Conservation (phyloP, 2,888 invertebrate species). For the Spodoptera picta region DNA sequence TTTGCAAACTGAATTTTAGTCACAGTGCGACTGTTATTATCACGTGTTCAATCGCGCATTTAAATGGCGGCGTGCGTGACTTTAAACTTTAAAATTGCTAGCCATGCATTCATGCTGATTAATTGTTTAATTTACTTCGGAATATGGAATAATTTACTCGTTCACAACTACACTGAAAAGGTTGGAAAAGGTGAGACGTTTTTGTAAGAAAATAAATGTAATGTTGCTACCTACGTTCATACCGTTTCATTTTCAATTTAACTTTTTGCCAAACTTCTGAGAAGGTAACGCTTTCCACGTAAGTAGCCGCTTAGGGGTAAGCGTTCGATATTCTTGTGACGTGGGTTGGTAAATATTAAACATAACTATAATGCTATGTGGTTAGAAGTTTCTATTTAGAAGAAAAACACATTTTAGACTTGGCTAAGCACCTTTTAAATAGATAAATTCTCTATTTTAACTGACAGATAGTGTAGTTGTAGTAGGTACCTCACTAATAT, state of each 20-base stretch:
- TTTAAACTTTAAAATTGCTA: constrained; percentile 57
- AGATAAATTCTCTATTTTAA: no score
- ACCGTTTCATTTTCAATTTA: constrained; percentile 8
- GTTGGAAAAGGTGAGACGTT: constrained; percentile 8
- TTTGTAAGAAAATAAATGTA: constrained; percentile 17
- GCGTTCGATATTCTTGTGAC: not conserved
- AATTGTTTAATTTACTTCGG: constrained; percentile 76
- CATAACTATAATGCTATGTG: not conserved
- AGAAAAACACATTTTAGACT: no score
- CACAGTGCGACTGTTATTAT: constrained; percentile 38
- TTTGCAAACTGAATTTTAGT: constrained; percentile 39
- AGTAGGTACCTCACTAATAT: no score
- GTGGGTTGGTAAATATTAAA: not conserved
- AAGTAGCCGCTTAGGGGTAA: constrained; percentile 2
- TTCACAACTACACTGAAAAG: constrained; percentile 27
- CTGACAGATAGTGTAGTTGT: no score
- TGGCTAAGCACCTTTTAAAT: no score
- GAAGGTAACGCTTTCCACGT: constrained; percentile 4
- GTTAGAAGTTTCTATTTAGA: no score
- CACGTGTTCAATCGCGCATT: constrained; percentile 61
- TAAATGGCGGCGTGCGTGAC: constrained; percentile 66
- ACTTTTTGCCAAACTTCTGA: not conserved
- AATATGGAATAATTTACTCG: constrained; percentile 47
- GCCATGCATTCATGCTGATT: constrained; percentile 72
- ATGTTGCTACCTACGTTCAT: not conserved